These are phyloP conservation scores for Leuctra nigra DNA, from an alignment of 2,888 invertebrate genomes.

Conservation along the genomic window DNA sequence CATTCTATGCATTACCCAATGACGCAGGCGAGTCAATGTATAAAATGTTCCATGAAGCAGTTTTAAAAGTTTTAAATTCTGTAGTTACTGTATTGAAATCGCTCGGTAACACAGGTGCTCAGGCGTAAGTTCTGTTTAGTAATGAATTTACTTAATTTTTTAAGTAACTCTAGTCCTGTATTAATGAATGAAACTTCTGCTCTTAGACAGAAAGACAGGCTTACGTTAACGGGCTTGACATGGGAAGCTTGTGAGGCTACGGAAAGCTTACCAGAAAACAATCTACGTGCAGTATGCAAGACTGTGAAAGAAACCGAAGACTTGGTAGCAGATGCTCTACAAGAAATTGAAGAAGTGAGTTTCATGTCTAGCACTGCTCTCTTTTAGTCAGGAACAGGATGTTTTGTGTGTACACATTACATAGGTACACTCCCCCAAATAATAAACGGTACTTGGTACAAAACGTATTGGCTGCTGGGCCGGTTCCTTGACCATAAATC, in stretches of 20 bases:
- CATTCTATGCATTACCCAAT: constrained; percentile 24
- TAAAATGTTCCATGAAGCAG: constrained; percentile 19
- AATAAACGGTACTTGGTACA: too few species aligned
- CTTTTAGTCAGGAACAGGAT: too few species aligned
- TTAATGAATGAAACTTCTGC: not conserved
- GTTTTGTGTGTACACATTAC: too few species aligned
- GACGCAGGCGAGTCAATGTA: constrained; percentile 20
- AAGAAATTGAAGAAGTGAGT: constrained; percentile 30
- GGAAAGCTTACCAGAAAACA: constrained; percentile 24
- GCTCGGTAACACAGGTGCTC: constrained; percentile 19
- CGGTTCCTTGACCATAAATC: too few species aligned
- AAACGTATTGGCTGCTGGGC: too few species aligned
- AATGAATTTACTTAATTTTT: too few species aligned
- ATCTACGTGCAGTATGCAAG: constrained; percentile 23
- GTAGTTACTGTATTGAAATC: constrained; percentile 18
- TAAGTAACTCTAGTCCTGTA: too few species aligned
- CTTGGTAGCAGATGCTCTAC: constrained; percentile 28
- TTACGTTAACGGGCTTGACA: constrained; percentile 24
- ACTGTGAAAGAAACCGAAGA: constrained; percentile 25
- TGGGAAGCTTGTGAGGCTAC: constrained; percentile 28
- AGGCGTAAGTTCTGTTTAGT: constrained; percentile 16
- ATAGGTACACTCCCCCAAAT: too few species aligned
- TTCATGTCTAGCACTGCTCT: too few species aligned
- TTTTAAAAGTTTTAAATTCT: constrained; percentile 12
- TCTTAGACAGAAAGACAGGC: constrained; percentile 24